Evolutionary conservation across 2,113 vertebrate species (phyloP).

Genomic region (Chinchilla lanigera): DNA sequence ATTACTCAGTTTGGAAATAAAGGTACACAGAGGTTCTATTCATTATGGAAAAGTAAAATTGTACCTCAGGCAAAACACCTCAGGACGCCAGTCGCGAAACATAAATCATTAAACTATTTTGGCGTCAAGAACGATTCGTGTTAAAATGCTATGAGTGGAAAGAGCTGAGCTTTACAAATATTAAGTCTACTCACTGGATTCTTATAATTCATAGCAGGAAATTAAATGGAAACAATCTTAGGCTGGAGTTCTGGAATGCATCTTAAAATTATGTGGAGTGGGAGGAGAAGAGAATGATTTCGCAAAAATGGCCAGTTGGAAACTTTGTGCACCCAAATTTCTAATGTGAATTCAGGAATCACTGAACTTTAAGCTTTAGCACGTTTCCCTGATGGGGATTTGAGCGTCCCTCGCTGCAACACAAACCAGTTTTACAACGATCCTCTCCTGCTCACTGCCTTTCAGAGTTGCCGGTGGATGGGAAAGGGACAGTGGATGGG

Average conservation of each 20-base stretch:
- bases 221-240: slow-evolving; percentile 32
- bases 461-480: not conserved
- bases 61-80: slow-evolving; percentile 15
- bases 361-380: not conserved
- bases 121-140: slow-evolving; percentile 28
- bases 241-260: slow-evolving; percentile 41
- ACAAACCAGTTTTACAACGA: not conserved
- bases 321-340: not conserved
- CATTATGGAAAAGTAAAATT: slow-evolving; percentile 66
- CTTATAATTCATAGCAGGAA: slow-evolving; percentile 63
- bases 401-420: not conserved
- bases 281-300: not conserved
- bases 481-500: not conserved
- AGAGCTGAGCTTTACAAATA: slow-evolving; percentile 54
- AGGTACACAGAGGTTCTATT: slow-evolving; percentile 61
- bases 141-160: slow-evolving; percentile 54
- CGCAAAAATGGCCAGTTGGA: not conserved
- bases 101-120: slow-evolving; percentile 63
- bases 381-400: not conserved
- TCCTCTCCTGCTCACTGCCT: not conserved
- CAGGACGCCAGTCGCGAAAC: slow-evolving; percentile 7
- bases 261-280: slow-evolving; percentile 36
- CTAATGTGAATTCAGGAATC: not conserved
- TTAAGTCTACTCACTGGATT: slow-evolving; percentile 55
- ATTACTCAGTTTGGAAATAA: slow-evolving; percentile 41